These are phyloP conservation scores for Pachycephala philippinensis DNA, from an alignment of 2,113 vertebrate species.

Conservation along the genomic window DNA sequence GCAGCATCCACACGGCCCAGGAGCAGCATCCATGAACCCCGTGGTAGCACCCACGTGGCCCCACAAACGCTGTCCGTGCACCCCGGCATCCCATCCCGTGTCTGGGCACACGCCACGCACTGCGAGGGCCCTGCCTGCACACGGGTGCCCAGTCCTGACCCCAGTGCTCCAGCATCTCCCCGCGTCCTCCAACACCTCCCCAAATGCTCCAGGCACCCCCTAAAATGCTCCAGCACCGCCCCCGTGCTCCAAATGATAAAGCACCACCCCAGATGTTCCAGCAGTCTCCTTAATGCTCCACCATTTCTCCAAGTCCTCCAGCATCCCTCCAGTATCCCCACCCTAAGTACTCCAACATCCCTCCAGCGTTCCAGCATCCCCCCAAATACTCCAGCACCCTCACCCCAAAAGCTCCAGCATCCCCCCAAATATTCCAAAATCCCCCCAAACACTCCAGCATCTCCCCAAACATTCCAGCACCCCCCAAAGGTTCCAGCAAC, in stretches of 20 bases:
- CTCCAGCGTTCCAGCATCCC: neutral
- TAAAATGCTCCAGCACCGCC: neutral
- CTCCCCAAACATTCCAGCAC: neutral
- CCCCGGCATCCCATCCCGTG: fast-evolving
- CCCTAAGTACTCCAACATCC: neutral
- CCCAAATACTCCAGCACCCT: neutral
- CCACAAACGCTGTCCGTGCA: fast-evolving
- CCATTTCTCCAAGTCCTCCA: neutral
- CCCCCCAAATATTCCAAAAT: neutral
- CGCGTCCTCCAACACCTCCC: neutral
- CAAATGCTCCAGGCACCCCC: neutral
- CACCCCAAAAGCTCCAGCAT: neutral
- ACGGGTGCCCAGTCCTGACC: fast-evolving
- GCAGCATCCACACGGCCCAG: neutral
- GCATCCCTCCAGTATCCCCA: neutral
- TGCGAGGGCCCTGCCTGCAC: fast-evolving
- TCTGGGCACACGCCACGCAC: fast-evolving
- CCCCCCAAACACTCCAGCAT: neutral
- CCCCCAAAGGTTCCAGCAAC: neutral
- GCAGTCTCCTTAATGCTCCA: neutral
- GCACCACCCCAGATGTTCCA: neutral
- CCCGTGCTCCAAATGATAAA: neutral
- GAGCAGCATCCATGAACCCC: neutral
- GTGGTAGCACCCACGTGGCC: fast-evolving
- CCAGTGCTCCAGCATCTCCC: neutral